These are phyloP conservation scores for Eupithecia subfuscata DNA, from an alignment of 2,888 invertebrate species.

Conservation along the genomic window DNA sequence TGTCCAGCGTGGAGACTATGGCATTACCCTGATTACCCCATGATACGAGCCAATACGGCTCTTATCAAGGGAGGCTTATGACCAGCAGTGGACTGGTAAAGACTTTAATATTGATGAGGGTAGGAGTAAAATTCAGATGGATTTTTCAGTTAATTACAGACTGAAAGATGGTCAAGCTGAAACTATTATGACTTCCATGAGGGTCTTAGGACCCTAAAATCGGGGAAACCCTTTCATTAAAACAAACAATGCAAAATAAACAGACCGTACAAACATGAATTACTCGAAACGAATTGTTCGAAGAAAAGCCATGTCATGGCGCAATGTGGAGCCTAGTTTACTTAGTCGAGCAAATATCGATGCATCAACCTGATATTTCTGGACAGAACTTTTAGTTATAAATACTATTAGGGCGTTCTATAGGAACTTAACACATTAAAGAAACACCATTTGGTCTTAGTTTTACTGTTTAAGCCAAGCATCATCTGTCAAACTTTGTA, in stretches of 20 bases:
- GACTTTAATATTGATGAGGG: too few relatives aligned
- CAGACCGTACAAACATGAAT: constrained; percentile 28
- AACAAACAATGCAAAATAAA: constrained; percentile 15
- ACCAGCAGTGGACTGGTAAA: too few relatives aligned
- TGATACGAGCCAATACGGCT: too few relatives aligned
- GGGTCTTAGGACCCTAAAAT: not conserved
- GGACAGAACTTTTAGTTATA: not conserved
- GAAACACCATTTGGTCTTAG: not conserved
- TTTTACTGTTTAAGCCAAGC: not conserved
- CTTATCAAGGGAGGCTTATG: too few relatives aligned
- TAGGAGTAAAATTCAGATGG: too few relatives aligned
- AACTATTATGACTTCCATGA: not conserved
- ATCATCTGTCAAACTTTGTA: not conserved
- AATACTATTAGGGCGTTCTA: not conserved
- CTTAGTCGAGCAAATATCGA: constrained; percentile 59
- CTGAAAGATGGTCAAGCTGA: not conserved
- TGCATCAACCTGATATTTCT: constrained; percentile 27
- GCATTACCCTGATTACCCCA: too few relatives aligned
- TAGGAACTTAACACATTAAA: not conserved
- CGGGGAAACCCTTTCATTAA: not conserved
- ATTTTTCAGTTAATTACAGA: not conserved
- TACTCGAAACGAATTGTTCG: constrained; percentile 43
- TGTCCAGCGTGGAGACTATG: too few relatives aligned
- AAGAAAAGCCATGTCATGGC: constrained; percentile 46
- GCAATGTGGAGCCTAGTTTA: constrained; percentile 56